These are phyloP conservation scores for Lordiphosa andalusiaca DNA, from an alignment of 2,888 invertebrate genomes.

Conservation along the genomic window DNA sequence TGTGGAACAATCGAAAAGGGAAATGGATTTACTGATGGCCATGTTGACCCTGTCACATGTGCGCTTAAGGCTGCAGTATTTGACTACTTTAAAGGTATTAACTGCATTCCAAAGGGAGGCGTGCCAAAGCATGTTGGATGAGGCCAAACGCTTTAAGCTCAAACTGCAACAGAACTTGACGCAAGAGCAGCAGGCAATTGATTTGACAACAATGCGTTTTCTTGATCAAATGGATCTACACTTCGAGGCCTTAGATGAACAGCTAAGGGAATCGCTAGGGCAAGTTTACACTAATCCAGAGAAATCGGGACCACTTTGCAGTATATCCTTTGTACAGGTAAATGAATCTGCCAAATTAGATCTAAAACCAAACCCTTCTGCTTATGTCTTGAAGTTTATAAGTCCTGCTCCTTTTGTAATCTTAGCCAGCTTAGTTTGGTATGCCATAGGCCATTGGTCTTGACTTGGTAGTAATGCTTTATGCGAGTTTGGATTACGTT, in stretches of 20 bases:
- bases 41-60: slow-evolving; percentile 58
- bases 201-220: slow-evolving; percentile 10
- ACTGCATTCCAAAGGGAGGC: slow-evolving; percentile 64
- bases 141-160: slow-evolving; percentile 8
- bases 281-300: too few species aligned
- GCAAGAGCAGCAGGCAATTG: slow-evolving; percentile 5
- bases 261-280: slow-evolving; percentile 6
- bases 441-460: too few species aligned
- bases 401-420: too few species aligned
- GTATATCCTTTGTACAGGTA: slow-evolving; percentile 72
- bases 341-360: not conserved
- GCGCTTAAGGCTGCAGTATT: slow-evolving; percentile 54
- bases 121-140: slow-evolving; percentile 43
- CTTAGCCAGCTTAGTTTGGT: too few species aligned
- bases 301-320: slow-evolving; percentile 54
- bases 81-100: slow-evolving; percentile 22
- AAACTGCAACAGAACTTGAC: slow-evolving; percentile 13
- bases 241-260: slow-evolving; percentile 27
- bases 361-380: too few species aligned
- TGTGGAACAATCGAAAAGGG: slow-evolving; percentile 4
- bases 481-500: too few species aligned
- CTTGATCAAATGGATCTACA: slow-evolving; percentile 26
- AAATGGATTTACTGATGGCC: slow-evolving; percentile 43
- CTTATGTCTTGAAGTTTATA: too few species aligned
- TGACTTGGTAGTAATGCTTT: too few species aligned